These are phyloP conservation scores for Cydia pomonella DNA, from an alignment of 1,140 invertebrate species.

Conservation along the genomic window DNA sequence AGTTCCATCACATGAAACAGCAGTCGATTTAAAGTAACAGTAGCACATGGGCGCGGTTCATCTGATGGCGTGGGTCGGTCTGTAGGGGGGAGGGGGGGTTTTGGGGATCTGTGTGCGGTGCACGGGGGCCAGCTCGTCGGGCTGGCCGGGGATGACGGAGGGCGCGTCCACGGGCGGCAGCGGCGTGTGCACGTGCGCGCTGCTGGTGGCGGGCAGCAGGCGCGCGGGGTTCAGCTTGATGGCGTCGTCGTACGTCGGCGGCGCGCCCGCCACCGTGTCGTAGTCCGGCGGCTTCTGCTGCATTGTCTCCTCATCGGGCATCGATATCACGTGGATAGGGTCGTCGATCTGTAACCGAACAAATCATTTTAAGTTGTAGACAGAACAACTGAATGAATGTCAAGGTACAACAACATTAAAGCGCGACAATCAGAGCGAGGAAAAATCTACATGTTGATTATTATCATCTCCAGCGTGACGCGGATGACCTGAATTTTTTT, in stretches of 20 bases:
- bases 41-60: slow-evolving; percentile 58
- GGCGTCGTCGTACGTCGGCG: slow-evolving; percentile 87
- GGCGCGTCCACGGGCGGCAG: slow-evolving; percentile 39
- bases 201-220: slow-evolving; percentile 65
- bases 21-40: slow-evolving; percentile 75
- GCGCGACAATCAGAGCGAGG: slow-evolving; percentile 18
- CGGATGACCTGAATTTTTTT: not conserved
- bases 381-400: slow-evolving; percentile 30
- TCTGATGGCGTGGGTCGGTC: slow-evolving; percentile 74
- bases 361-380: not conserved
- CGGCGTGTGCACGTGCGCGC: slow-evolving; percentile 48
- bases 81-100: slow-evolving; percentile 77
- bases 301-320: slow-evolving; percentile 80
- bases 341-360: slow-evolving; percentile 82
- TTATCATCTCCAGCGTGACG: slow-evolving; percentile 1
- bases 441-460: not conserved
- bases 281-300: slow-evolving; percentile 88
- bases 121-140: slow-evolving; percentile 62
- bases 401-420: slow-evolving; percentile 16
- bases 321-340: slow-evolving; percentile 84
- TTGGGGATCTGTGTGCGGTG: slow-evolving; percentile 67
- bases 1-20: slow-evolving; percentile 73
- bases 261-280: slow-evolving; percentile 84
- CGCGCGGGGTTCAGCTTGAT: slow-evolving; percentile 85
- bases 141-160: slow-evolving; percentile 63